Percentiles rank a stretch among this genome's conserved stretches.
Evolutionary conservation across 2,113 vertebrate species (phyloP).

Genomic region (Felis chaus): DNA sequence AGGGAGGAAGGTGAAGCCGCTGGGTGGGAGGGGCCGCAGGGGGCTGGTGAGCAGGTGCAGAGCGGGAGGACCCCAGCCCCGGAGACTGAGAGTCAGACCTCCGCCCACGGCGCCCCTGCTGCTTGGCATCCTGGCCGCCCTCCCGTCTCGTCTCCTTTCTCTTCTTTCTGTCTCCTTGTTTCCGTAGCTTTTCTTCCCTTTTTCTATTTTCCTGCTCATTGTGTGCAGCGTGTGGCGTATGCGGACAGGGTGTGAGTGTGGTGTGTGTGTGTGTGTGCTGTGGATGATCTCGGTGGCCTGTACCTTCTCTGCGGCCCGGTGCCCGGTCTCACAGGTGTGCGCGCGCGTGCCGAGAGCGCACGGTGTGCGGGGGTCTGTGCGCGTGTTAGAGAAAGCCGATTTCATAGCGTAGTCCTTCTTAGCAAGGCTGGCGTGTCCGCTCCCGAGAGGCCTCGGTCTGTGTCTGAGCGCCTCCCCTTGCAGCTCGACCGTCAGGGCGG

Average conservation of each 20-base stretch:
- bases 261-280: background rate
- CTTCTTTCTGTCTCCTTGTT: no score
- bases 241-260: background rate
- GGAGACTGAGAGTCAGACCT: no score
- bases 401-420: background rate
- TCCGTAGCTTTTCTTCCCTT: background rate
- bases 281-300: background rate
- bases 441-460: background rate
- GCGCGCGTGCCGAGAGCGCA: no score
- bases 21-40: fast-evolving
- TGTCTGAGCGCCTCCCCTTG: background rate
- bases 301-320: background rate
- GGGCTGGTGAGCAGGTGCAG: background rate
- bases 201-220: background rate
- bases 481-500: fast-evolving
- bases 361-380: no score
- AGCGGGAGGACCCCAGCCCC: fast-evolving
- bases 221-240: background rate
- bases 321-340: background rate
- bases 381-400: background rate
- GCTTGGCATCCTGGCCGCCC: background rate
- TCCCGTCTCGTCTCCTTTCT: background rate
- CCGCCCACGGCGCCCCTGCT: background rate
- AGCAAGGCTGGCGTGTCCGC: no score
- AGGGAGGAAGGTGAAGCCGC: fast-evolving